A percentile compares a stretch with the other conserved stretches of the same genome.
Evolutionary conservation across 2,113 vertebrate species (phyloP).

Genomic region (Campylomormyrus numenius): DNA sequence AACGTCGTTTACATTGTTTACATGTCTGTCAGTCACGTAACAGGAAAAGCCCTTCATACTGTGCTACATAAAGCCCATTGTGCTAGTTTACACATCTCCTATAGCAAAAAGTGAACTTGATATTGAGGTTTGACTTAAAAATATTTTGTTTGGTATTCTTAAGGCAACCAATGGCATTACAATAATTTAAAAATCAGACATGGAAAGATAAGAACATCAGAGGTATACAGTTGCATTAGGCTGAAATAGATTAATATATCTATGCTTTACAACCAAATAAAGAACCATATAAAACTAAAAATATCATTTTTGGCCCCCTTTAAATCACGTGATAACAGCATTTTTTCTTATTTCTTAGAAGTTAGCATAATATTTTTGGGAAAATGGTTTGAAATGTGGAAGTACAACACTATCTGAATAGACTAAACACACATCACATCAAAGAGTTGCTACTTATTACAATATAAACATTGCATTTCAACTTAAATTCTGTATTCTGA

Average conservation of each 20-base stretch:
- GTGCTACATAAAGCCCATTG: slow-evolving; percentile 55
- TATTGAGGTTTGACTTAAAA: slow-evolving; percentile 29
- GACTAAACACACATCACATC: background rate
- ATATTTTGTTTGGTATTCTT: slow-evolving; percentile 52
- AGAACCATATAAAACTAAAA: background rate
- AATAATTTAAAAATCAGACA: slow-evolving; percentile 34
- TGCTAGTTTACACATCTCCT: slow-evolving; percentile 43
- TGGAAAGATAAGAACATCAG: background rate
- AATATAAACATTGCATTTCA: background rate
- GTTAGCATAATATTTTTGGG: background rate
- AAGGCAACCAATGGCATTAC: slow-evolving; percentile 54
- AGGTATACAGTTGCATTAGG: slow-evolving; percentile 17
- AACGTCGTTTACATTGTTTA: slow-evolving; percentile 32
- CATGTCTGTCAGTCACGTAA: slow-evolving; percentile 19
- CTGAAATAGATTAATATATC: background rate
- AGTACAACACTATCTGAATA: background rate
- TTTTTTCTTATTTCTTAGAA: background rate
- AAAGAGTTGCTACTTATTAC: background rate
- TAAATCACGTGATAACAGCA: background rate
- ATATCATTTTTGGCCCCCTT: background rate
- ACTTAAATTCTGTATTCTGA: background rate
- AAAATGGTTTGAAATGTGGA: background rate
- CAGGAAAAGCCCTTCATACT: slow-evolving; percentile 33
- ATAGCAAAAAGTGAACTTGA: slow-evolving; percentile 33
- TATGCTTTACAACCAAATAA: slow-evolving; percentile 21